These are phyloP conservation scores for Sander vitreus DNA, from an alignment of 2,113 vertebrate genomes.

Conservation along the genomic window DNA sequence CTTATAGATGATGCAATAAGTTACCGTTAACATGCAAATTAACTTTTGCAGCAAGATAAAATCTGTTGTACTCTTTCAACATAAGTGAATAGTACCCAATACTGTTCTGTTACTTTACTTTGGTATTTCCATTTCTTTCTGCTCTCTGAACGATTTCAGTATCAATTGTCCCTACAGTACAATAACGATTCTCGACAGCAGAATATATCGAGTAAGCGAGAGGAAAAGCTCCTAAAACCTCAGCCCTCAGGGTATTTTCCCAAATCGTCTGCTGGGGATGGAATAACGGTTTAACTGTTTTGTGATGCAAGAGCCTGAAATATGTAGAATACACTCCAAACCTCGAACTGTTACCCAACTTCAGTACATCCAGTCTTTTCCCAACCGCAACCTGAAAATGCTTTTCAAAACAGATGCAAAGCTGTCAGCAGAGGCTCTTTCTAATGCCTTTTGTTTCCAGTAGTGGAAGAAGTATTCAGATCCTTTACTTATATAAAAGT, in stretches of 20 bases:
- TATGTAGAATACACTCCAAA: slow-evolving; percentile 15
- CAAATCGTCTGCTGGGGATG: slow-evolving; percentile 18
- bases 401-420: slow-evolving; percentile 31
- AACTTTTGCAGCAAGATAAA: not conserved
- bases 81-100: not conserved
- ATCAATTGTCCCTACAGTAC: not conserved
- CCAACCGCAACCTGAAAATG: slow-evolving; percentile 31
- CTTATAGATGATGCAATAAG: not conserved
- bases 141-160: not conserved
- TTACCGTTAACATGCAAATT: not conserved
- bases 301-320: slow-evolving; percentile 37
- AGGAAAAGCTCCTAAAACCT: not conserved
- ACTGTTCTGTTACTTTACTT: not conserved
- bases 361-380: slow-evolving; percentile 1
- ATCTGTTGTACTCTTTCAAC: not conserved
- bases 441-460: too few relatives aligned
- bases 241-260: slow-evolving; percentile 16
- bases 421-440: slow-evolving; percentile 15
- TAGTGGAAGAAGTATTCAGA: too few relatives aligned
- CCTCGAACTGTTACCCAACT: slow-evolving; percentile 32
- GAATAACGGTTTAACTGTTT: not conserved
- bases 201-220: not conserved
- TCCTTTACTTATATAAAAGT: too few relatives aligned
- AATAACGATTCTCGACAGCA: not conserved
- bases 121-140: not conserved